Base-by-base conservation (phyloP, 2,888 invertebrate species). In the Cephalotes varians region DNA sequence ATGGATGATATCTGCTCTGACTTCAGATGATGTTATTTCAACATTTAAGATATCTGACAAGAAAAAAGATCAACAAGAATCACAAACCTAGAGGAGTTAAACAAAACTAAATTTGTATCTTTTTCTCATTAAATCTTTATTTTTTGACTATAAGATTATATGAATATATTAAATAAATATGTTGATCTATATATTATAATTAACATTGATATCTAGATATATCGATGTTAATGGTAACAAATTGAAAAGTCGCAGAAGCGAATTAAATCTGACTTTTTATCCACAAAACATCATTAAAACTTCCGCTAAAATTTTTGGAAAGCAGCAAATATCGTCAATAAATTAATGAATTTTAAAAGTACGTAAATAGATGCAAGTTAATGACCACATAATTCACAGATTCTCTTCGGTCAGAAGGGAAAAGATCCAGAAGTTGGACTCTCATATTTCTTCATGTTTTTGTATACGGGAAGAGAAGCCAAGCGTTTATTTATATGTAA, bases 11-110 rank as follows among this genome's bases (percentile, higher is more conserved):
- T 25, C 3, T 51, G 49, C 10, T 15, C 9, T 31, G 28, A 64
- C 37, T 54, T 28, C 37, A 25, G 37, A 37, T 65, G 15, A 65
- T 65, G 28, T 65, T 76, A 65, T 76, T 64, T 5, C 54, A 64
- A 64, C 25, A 51, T 51, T 37, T 18, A 51, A 64, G 6, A 54
- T 6, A 15, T n/a, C 6, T 4, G 15, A 58, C 15, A 18, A 71
- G 37, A 44, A 56, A 7, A 58, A 72, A 58, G 18, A 56, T 21
- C 31, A 21, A 73, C 47, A 31, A 58, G 15, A 18, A 25, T 71
- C 18, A 18, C 0, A 28, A 18, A n/a, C 2, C 5, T 31, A 44
- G 9, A 25, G 1, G 0, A 10, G 10, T 7, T 31, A 0, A 67
- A 6, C 21, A 67, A 62, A 31, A 10, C 21, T 15, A 28, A 47